These are phyloP conservation scores for Drosophila falleni DNA, from an alignment of 2,888 invertebrate genomes.

Conservation along the genomic window DNA sequence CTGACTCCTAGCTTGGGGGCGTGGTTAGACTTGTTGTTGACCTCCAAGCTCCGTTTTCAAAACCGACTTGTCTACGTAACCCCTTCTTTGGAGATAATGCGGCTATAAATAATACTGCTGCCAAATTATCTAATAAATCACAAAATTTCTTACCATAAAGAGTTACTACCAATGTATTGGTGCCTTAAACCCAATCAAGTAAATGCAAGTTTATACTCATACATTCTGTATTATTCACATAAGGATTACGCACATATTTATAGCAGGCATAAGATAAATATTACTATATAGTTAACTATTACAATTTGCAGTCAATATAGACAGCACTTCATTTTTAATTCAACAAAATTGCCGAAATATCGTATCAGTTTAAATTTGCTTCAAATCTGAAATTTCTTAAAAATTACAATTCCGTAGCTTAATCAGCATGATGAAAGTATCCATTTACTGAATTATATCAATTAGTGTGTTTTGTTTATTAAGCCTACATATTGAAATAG, in stretches of 20 bases:
- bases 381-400: not conserved
- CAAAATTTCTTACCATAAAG: not conserved
- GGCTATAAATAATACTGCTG: slow-evolving; percentile 65
- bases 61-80: slow-evolving; percentile 23
- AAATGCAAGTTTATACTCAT: not conserved
- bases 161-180: not conserved
- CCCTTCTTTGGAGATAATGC: slow-evolving; percentile 19
- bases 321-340: not conserved
- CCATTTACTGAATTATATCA: slow-evolving; percentile 5
- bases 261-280: too few species aligned
- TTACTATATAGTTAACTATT: too few species aligned
- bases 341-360: not conserved
- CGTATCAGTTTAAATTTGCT: not conserved
- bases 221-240: not conserved
- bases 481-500: slow-evolving; percentile 2
- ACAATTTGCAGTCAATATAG: too few species aligned
- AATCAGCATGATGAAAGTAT: not conserved
- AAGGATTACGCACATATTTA: not conserved
- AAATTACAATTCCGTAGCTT: not conserved
- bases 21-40: slow-evolving; percentile 31
- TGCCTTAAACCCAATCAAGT: not conserved
- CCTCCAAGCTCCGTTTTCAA: slow-evolving; percentile 18
- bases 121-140: slow-evolving; percentile 77
- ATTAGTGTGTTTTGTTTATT: slow-evolving; percentile 14
- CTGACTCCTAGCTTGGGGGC: not conserved